Conservation (phyloP, 2,888 invertebrate species). For the Ptilodon capucinus region DNA sequence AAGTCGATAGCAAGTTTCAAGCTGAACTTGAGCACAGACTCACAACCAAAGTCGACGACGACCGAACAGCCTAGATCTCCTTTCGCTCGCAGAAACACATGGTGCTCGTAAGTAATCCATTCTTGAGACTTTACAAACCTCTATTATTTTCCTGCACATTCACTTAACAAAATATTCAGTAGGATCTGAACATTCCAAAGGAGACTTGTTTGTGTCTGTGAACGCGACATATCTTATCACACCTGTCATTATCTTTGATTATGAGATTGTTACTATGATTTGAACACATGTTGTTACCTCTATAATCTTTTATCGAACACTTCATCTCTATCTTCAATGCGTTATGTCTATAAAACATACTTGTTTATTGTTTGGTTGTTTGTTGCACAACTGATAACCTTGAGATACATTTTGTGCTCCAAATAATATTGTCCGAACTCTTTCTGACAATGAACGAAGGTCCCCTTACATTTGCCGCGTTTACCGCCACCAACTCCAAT, state of each 20-base stretch:
- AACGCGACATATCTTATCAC: constrained; percentile 48
- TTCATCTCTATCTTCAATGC: constrained; percentile 20
- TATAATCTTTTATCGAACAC: constrained; percentile 31
- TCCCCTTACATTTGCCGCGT: constrained; percentile 20
- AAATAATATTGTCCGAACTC: constrained; percentile 13
- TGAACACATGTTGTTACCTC: constrained; percentile 32
- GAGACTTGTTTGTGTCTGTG: constrained; percentile 35
- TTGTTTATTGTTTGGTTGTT: constrained; percentile 8
- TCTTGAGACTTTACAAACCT: not conserved
- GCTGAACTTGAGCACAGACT: constrained; percentile 62
- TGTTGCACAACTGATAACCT: constrained; percentile 17
- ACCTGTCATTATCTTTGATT: constrained; percentile 49
- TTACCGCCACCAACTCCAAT: constrained; percentile 30
- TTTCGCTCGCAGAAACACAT: constrained; percentile 75
- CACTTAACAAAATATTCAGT: constrained; percentile 1
- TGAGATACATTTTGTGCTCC: constrained; percentile 19
- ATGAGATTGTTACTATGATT: constrained; percentile 43
- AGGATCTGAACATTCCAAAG: constrained; percentile 6
- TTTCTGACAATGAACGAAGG: constrained; percentile 18
- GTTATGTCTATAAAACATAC: constrained; percentile 4
- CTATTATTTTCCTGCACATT: constrained; percentile 1
- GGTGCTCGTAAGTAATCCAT: constrained; percentile 76
- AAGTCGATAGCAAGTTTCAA: constrained; percentile 75
- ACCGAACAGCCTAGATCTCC: constrained; percentile 55
- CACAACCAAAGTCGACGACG: constrained; percentile 50